Conservation (phyloP, 2,888 invertebrate genomes). For the Agrotis ipsilon region DNA sequence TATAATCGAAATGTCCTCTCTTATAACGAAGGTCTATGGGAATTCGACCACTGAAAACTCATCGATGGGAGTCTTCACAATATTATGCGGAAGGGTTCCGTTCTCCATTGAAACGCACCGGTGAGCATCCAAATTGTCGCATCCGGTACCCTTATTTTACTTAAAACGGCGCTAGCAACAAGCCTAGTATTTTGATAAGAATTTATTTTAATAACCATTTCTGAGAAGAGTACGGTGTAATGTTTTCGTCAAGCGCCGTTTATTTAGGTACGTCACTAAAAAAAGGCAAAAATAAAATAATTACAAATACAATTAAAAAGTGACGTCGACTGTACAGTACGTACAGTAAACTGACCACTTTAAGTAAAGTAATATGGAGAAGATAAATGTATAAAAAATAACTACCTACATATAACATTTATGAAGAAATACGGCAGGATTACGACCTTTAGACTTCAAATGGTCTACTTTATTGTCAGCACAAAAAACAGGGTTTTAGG, state of each 20-base stretch:
- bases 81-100: constrained; percentile 35
- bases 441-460: constrained; percentile 55
- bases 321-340: not conserved
- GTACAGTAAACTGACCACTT: not conserved
- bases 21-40: constrained; percentile 1
- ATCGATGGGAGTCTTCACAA: not conserved
- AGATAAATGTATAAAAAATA: constrained; percentile 22
- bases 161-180: constrained; percentile 18
- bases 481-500: constrained; percentile 43
- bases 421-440: constrained; percentile 30
- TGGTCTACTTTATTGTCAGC: constrained; percentile 39
- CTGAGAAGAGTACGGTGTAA: too few relatives aligned
- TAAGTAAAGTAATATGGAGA: constrained; percentile 8
- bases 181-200: too few relatives aligned
- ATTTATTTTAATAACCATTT: too few relatives aligned
- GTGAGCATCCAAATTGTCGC: constrained; percentile 36
- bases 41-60: not conserved
- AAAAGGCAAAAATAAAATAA: too few relatives aligned
- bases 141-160: constrained; percentile 5
- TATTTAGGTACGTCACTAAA: too few relatives aligned
- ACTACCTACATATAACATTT: constrained; percentile 35
- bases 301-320: constrained; percentile 8
- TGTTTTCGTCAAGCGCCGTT: too few relatives aligned
- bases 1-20: not conserved
- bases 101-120: constrained; percentile 22